phyloP scores from a whole-genome alignment of 2,888 invertebrate genomes.

The Ormyrus pomaceus region DNA sequence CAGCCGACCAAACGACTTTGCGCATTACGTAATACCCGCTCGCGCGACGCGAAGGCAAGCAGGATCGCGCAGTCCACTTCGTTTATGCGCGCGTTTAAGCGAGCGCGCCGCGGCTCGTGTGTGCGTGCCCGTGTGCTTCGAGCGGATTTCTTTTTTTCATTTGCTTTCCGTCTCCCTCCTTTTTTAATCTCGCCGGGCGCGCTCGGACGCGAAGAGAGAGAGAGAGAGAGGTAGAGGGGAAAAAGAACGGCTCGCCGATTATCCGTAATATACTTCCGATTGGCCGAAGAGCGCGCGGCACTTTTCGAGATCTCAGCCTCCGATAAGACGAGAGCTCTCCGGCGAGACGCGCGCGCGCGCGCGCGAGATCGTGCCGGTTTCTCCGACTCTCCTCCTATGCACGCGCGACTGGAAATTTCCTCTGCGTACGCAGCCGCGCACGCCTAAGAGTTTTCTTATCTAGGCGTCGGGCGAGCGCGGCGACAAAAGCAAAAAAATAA shows the following conservation, averaged over 20 bases:
- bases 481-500: too few relatives aligned
- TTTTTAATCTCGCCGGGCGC: background rate
- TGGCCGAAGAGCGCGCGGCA: constrained; percentile 55
- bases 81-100: constrained; percentile 61
- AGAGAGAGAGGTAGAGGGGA: background rate
- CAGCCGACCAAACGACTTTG: constrained; percentile 71
- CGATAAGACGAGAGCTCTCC: constrained; percentile 60
- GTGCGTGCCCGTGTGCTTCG: background rate
- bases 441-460: constrained; percentile 34
- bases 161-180: background rate
- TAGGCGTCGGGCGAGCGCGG: constrained; percentile 3
- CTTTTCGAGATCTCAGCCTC: constrained; percentile 66
- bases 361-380: background rate
- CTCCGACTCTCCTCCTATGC: constrained; percentile 8
- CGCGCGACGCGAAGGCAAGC: constrained; percentile 72
- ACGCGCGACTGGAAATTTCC: constrained; percentile 43
- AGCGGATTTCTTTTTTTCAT: background rate
- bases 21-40: constrained; percentile 70
- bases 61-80: constrained; percentile 70
- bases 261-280: constrained; percentile 69
- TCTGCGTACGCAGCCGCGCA: constrained; percentile 10
- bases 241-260: constrained; percentile 50
- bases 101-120: background rate
- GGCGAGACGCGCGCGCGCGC: constrained; percentile 1
- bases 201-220: background rate